Evolutionary conservation across 2,888 invertebrate genomes (phyloP).

Genomic region (Mythimna loreyi): DNA sequence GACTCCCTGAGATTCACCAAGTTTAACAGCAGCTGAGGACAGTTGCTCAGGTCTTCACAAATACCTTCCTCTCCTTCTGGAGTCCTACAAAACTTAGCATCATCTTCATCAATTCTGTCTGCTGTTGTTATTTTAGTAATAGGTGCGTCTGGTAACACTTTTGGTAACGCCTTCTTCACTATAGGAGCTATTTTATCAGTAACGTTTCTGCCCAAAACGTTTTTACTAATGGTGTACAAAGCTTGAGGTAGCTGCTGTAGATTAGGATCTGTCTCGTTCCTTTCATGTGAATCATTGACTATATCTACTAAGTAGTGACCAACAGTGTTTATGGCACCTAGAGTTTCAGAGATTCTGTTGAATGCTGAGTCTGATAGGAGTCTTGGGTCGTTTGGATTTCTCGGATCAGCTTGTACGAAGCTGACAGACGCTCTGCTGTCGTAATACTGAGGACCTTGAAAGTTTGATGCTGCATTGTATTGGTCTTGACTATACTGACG

Average conservation of each 20-base stretch:
- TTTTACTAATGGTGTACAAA: conserved; percentile 95
- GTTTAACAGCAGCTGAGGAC: conserved; percentile 96
- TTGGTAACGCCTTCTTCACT: conserved; percentile 87
- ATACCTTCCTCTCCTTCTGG: conserved; percentile 95
- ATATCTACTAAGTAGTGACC: conserved; percentile 96
- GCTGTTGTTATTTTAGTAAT: conserved; percentile 84
- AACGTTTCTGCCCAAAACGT: conserved; percentile 94
- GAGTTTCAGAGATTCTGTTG: conserved; percentile 91
- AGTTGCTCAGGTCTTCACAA: conserved; percentile 97
- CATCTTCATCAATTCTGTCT: conserved; percentile 84
- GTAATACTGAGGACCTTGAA: conserved; percentile 71
- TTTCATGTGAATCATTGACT: conserved; percentile 89
- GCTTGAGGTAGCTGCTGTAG: conserved; percentile 92
- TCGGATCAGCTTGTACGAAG: conserved; percentile 70
- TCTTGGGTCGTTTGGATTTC: conserved; percentile 85
- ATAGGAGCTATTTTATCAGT: conserved; percentile 95
- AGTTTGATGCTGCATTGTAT: conserved; percentile 40
- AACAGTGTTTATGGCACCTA: conserved; percentile 96
- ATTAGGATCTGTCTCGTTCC: conserved; percentile 84
- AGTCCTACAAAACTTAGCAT: conserved; percentile 94
- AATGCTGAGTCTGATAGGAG: conserved; percentile 92
- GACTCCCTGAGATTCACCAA: conserved; percentile 95
- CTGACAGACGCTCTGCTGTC: conserved; percentile 72
- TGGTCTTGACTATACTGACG: conserved; percentile 25
- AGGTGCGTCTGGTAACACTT: conserved; percentile 85